Percentiles rank a stretch among this genome's conserved stretches.
Conservation (phyloP, 2,888 invertebrate species). For the Eupithecia vulgata region DNA sequence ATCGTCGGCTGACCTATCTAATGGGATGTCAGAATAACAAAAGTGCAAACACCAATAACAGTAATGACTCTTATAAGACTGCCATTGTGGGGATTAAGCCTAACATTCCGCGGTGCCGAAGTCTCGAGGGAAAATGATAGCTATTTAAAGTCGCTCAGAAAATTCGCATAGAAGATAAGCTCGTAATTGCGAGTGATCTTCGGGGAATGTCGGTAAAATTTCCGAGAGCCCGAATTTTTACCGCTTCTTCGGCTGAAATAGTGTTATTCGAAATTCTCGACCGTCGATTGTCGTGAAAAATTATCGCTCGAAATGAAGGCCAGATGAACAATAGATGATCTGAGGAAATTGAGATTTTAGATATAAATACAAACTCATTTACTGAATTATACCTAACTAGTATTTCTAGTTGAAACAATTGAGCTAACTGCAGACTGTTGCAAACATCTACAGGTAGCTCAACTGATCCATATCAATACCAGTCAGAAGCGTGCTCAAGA, state of each 20-base stretch:
- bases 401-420: no score
- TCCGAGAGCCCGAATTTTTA: constrained; percentile 55
- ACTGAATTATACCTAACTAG: no score
- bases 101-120: constrained; percentile 59
- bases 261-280: constrained; percentile 50
- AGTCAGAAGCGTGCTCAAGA: no score
- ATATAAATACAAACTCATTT: background rate
- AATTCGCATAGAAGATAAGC: constrained; percentile 75
- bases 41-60: constrained; percentile 53
- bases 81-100: constrained; percentile 61
- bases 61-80: constrained; percentile 61
- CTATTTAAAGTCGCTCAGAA: constrained; percentile 77
- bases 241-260: constrained; percentile 56
- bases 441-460: no score
- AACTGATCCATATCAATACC: no score
- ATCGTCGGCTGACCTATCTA: constrained; percentile 36
- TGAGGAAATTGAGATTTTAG: background rate
- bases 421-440: no score
- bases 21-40: constrained; percentile 53
- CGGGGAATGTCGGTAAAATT: constrained; percentile 59
- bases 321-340: background rate
- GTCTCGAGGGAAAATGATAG: constrained; percentile 70
- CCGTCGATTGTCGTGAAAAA: constrained; percentile 34
- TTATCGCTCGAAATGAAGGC: constrained; percentile 18
- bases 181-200: constrained; percentile 72